A percentile compares a stretch with the other conserved stretches of the same genome.
These are phyloP conservation scores for Alviniconcha marisindica DNA, from an alignment of 1,140 invertebrate species.

Conservation along the genomic window DNA sequence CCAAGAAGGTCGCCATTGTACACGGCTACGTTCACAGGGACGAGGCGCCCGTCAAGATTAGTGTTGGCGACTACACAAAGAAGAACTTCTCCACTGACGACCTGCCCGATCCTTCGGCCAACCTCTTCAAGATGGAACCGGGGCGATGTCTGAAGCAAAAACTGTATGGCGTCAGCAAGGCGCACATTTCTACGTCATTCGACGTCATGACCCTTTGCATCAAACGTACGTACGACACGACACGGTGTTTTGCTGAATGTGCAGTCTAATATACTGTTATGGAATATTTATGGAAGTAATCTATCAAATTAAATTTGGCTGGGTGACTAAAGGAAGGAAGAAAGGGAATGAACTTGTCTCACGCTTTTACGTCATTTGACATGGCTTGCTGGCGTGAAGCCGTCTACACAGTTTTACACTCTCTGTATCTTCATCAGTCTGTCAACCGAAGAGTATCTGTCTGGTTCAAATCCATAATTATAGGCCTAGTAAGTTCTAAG, in stretches of 20 bases:
- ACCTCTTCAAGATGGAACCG: slow-evolving; percentile 20
- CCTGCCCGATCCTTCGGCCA: slow-evolving; percentile 22
- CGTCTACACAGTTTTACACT: too few species aligned
- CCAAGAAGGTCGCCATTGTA: slow-evolving; percentile 29
- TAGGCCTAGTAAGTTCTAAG: too few species aligned
- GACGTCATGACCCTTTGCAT: not conserved
- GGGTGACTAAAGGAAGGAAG: too few species aligned
- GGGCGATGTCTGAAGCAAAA: slow-evolving; percentile 1
- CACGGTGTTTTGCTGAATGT: not conserved
- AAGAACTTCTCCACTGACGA: not conserved
- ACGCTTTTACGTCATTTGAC: too few species aligned
- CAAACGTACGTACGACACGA: not conserved
- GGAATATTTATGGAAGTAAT: not conserved
- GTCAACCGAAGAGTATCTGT: too few species aligned
- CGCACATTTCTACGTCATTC: not conserved
- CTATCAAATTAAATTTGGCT: not conserved
- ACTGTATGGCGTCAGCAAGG: slow-evolving; percentile 30
- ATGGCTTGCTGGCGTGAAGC: too few species aligned
- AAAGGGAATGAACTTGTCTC: too few species aligned
- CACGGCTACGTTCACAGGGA: slow-evolving; percentile 22
- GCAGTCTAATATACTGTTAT: not conserved
- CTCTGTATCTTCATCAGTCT: too few species aligned
- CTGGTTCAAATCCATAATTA: too few species aligned
- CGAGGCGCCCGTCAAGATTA: not conserved
- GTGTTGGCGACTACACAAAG: slow-evolving; percentile 24